These are phyloP conservation scores for Helleia helle DNA, from an alignment of 2,888 invertebrate genomes.

Conservation along the genomic window DNA sequence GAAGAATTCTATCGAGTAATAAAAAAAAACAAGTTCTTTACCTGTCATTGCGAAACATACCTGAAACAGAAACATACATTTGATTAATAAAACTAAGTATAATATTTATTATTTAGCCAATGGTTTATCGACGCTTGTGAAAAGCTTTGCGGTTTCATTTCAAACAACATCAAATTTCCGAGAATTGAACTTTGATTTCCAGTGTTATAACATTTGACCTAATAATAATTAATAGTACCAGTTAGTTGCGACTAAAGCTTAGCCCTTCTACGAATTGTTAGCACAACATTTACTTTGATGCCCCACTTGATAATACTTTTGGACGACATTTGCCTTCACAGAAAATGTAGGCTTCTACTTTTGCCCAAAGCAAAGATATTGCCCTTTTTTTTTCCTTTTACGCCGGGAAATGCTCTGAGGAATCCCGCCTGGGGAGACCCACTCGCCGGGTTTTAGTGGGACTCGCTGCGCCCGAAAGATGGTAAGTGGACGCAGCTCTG, in stretches of 20 bases:
- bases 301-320: slow-evolving; percentile 1
- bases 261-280: not conserved
- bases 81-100: slow-evolving; percentile 1
- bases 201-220: not conserved
- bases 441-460: too few species aligned
- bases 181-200: not conserved
- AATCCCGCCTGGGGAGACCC: too few species aligned
- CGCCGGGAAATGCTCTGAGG: too few species aligned
- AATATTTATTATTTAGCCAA: too few species aligned
- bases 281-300: slow-evolving; percentile 3
- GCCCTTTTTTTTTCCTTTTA: too few species aligned
- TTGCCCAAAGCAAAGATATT: too few species aligned
- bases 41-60: slow-evolving; percentile 23
- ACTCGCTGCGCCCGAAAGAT: too few species aligned
- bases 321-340: too few species aligned
- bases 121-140: not conserved
- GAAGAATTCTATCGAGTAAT: not conserved
- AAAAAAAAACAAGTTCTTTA: slow-evolving; percentile 9
- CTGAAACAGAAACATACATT: slow-evolving; percentile 23
- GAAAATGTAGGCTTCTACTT: not conserved
- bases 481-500: too few species aligned
- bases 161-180: too few species aligned
- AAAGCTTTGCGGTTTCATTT: not conserved
- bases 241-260: too few species aligned
- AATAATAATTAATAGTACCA: too few species aligned